Evolutionary conservation across 2,797 vertebrate genomes (phyloP), one percentile per base, ranked within the genome.

Genomic region (Pangasius krempfi): DNA sequence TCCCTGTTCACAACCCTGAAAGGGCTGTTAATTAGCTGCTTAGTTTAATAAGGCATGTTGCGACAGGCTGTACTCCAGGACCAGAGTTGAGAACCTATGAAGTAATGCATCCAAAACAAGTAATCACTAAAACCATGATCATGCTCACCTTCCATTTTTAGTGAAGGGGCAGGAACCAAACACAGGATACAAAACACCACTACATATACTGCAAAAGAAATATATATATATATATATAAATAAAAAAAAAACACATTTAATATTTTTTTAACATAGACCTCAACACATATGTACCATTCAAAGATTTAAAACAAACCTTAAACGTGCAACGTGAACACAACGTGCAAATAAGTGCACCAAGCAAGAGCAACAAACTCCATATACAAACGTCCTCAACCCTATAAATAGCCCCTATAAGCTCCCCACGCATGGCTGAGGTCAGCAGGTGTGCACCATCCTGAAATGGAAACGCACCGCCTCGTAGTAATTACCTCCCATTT

Each of bases 111-210:
- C 5, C 12, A 7, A 22, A n/a, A 50, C 44, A 50, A 52, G 1
- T 30, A 10, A 25, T 33, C n/a, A 84, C 5, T 44, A 16, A 40
- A 75, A 50, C 20, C 37, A 58, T 9, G 0, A 66, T 79, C 20
- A 56, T 8, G 0, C 68, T 90, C 86, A 94, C 94, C 94, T 94
- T 93, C 93, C 93, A 94, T 94, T 88, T 87, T 62, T 89, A 87
- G 40, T 86, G 87, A 89, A 83, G 90, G 84, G 84, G 86, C 68
- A 75, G 78, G 90, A 89, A 90, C 50, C 88, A 89, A 88, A 88
- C 90, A 93, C 91, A 89, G 86, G 90, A 92, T 88, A 92, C 92
- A 86, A 92, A 88, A 92, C 91, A 94, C 90, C 84, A 80, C 87
- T 90, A 93, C 88, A 25, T 84, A 92, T 87, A 52, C 92, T 94